Conservation (phyloP, 2,113 vertebrate species). For the Etia nguti region DNA sequence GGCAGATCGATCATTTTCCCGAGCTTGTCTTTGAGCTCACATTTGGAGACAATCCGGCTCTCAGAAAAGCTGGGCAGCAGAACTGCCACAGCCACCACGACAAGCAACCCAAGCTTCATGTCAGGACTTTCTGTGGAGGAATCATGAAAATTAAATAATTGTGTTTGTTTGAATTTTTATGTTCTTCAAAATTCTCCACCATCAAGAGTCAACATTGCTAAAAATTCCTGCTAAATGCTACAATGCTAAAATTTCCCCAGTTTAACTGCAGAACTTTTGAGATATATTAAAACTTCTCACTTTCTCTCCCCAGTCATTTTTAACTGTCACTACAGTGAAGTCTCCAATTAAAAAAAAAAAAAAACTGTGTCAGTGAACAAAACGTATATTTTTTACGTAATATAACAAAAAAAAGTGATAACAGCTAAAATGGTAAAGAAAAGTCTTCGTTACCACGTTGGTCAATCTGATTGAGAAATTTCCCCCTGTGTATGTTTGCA, state of each 20-base stretch:
- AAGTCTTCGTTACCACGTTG: neutral
- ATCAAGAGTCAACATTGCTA: neutral
- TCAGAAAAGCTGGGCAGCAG: conserved; percentile 18
- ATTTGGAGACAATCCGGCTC: conserved; percentile 9
- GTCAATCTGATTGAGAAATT: neutral
- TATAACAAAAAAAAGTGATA: neutral
- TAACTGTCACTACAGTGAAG: neutral
- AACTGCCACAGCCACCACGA: conserved; percentile 7
- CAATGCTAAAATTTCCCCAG: neutral
- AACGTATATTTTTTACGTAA: neutral
- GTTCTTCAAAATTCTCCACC: neutral
- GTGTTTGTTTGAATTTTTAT: neutral
- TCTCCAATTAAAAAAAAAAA: neutral
- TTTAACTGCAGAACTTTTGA: neutral
- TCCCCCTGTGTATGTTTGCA: neutral
- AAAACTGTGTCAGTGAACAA: neutral
- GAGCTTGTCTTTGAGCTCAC: conserved; percentile 19
- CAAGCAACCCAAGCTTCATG: conserved; percentile 37
- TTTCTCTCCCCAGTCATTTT: neutral
- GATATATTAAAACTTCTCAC: neutral
- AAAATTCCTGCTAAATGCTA: neutral
- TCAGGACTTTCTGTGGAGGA: neutral
- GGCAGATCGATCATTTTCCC: neutral
- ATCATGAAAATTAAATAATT: neutral
- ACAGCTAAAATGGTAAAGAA: neutral